phyloP scores from a whole-genome alignment of 2,113 vertebrate species.

The Neolamprologus tretocephalus region DNA sequence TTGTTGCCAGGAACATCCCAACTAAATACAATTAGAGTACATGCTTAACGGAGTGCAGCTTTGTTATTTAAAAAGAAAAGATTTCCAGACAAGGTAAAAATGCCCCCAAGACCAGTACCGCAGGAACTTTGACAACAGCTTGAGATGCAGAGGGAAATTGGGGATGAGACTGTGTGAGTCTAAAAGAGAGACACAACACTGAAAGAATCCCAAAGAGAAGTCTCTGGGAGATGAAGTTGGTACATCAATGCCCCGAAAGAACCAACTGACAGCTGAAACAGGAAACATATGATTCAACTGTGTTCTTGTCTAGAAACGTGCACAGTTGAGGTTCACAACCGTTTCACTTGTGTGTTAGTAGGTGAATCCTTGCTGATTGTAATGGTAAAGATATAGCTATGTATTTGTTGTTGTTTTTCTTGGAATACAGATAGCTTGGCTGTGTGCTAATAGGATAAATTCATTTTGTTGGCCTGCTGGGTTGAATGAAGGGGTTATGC shows the following conservation, averaged over 20 bases:
- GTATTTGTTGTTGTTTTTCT: background rate
- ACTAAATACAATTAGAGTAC: background rate
- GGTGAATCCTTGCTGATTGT: background rate
- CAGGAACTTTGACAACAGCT: background rate
- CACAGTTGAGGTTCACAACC: background rate
- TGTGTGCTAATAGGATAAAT: background rate
- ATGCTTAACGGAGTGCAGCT: background rate
- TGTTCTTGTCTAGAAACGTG: background rate
- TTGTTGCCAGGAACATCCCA: background rate
- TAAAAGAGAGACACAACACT: background rate
- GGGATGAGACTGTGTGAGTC: background rate
- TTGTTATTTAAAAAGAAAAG: background rate
- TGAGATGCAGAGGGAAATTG: background rate
- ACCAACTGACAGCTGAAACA: background rate
- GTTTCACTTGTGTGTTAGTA: background rate
- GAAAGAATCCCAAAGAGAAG: background rate
- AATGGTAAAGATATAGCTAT: background rate
- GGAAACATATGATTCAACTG: background rate
- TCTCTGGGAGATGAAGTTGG: background rate
- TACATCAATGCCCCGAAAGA: background rate
- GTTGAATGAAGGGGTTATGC: background rate
- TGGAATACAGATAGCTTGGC: background rate
- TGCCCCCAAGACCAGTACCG: background rate
- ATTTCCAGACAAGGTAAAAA: background rate
- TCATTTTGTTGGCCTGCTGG: background rate